Percentiles rank a stretch among this genome's conserved stretches.
These are phyloP conservation scores for Stegana nigrithorax DNA, from an alignment of 2,888 invertebrate species.

Conservation along the genomic window DNA sequence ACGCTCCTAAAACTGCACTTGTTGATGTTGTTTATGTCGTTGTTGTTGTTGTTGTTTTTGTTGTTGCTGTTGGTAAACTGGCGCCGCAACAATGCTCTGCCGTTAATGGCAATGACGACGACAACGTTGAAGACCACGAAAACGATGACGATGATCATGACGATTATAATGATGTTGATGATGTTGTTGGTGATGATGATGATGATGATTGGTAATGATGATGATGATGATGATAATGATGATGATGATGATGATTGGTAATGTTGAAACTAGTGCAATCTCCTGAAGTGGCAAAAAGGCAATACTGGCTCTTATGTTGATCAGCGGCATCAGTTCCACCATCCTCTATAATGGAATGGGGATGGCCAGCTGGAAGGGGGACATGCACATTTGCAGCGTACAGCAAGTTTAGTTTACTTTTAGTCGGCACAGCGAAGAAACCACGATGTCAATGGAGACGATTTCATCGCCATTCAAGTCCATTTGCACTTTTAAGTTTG, in stretches of 20 bases:
- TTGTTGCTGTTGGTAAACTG: constrained; percentile 10
- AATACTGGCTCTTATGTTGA: not conserved
- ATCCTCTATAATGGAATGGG: not conserved
- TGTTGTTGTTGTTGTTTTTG: constrained; percentile 8
- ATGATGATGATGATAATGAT: not conserved
- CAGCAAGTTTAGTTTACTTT: no score
- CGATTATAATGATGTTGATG: no score
- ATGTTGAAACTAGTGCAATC: constrained; percentile 14
- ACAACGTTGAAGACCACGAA: constrained; percentile 5
- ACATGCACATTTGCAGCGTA: no score
- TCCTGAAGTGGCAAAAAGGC: constrained; percentile 4
- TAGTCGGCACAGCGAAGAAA: no score
- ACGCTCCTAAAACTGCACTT: not conserved
- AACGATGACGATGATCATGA: not conserved
- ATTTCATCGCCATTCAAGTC: constrained; percentile 64
- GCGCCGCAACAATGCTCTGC: constrained; percentile 28
- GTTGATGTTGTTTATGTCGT: not conserved
- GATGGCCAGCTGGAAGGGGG: not conserved
- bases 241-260: not conserved
- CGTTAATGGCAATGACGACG: constrained; percentile 7
- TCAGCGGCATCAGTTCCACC: not conserved
- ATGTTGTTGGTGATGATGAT: no score
- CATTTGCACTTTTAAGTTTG: constrained; percentile 48
- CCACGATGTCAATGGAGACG: constrained; percentile 35
- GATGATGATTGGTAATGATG: no score